Base-by-base conservation (phyloP, 2,113 vertebrate genomes). In the Rhadina sibilatrix region DNA sequence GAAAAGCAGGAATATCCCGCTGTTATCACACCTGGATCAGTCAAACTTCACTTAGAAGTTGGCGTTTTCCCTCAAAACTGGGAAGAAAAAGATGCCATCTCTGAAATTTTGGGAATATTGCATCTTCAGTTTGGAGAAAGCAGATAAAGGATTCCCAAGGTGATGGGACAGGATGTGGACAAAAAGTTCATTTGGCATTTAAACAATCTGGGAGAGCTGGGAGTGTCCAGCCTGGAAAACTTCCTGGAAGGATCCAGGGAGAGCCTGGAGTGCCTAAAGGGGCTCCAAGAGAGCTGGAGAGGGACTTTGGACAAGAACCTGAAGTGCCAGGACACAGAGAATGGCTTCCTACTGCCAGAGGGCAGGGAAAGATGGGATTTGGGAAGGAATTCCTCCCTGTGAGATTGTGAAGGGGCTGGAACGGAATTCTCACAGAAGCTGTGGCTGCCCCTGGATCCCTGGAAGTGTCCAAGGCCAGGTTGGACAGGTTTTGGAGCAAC, bases 11-110 rank as follows among this genome's bases (percentile, higher is more conserved):
- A 31, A 9, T 25, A 53, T 20, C 22, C 54, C 1, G 0, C 27
- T 16, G 6, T 8, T 4, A 23, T 6, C 6, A 0, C 17, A 33
- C 2, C 37, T 17, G 24, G 15, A 60, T 37, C 6, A 4, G 3
- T 15, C 25, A 46, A 87, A 72, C 6, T 13, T 77, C 46, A 53
- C 8, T 37, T 6, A 8, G 1, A 77, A 81, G 18, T 3, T 19
- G 21, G 1, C 2, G 0, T 38, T 61, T 57, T 30, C 74, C 44
- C 37, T 78, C 49, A 52, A 33, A 91, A 89, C 6, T 7, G 7
- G 5, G 25, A 52, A 44, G 42, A 38, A 35, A 27, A 61, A 44
- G 5, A 52, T 22, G 13, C 12, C 1, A 2, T 3, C 10, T 11
- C 19, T n/a, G 24, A 5, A 12, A 2, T 57, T 70, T 27, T 0